Base-by-base conservation (phyloP, 37 sponge, comb jelly and placozoan species). In the Halichondria panicea region DNA sequence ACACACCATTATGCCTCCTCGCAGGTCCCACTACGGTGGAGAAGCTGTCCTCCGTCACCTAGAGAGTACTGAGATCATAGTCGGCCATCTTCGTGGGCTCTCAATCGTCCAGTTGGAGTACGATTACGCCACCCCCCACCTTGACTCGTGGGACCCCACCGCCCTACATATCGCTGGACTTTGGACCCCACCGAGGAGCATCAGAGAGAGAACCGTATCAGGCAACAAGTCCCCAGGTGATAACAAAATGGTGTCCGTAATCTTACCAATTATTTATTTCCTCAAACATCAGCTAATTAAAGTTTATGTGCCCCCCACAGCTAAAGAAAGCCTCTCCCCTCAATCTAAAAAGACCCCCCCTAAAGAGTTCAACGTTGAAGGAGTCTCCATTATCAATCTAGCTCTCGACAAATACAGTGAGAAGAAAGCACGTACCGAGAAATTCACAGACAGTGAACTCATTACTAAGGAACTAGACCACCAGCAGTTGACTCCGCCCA, bases 111-210 rank as follows among this genome's bases (percentile, higher is more conserved):
- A 66, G 35, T 48, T 86, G 42, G 62, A 78, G 39, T 79, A 68
- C 44, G 75, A 79, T 59, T 66, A 79, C 67, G 67, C 75, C 2
- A 74, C 52, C 41, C 0, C 80, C 18, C 13, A 35, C 42, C 69
- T 86, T 48, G 67, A 62, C 13, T 35, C 61, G 11, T 86, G 87
- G 87, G 75, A 86, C n/a, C 54, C 75, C n/a, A 7, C 43, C 0
- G 63, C 45, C 19, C 77, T 84, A 33, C n/a, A 36, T 1, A 40
- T 77, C 41, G 77, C 77, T 15, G 77, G 77, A n/a, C 60, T 84
- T 33, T 84, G 75, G 75, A 11, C 21, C 1, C 67, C 67, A 28
- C 39, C 58, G 19, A 44, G 55, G 0, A 36, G 31, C 2, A 6
- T 43, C 19, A 50, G 43, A 34, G 43, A 43, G n/a, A 40, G n/a